phyloP scores from a whole-genome alignment of 2,888 invertebrate species.

The Athalia rosae region DNA sequence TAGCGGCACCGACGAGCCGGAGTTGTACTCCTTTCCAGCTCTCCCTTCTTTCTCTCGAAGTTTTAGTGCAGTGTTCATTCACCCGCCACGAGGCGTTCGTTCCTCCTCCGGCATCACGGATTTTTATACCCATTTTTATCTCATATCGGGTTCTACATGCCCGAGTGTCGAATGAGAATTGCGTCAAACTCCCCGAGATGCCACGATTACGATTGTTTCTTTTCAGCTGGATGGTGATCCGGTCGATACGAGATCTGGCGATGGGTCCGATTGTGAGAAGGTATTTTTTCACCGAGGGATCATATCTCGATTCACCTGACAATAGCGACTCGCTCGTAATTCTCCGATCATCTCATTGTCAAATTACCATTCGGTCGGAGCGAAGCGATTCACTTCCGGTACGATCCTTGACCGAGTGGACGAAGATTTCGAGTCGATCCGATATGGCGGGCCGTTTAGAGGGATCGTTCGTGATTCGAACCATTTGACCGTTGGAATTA shows the following conservation, averaged over 20 bases:
- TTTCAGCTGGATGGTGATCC: no score
- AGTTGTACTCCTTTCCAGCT: conserved; percentile 10
- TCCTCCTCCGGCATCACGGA: not conserved
- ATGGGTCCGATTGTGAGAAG: no score
- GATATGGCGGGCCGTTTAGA: not conserved
- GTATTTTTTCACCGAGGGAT: no score
- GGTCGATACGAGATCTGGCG: no score
- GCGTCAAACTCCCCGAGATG: not conserved
- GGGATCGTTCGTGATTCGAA: conserved; percentile 1
- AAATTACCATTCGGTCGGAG: no score
- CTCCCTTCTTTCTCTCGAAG: not conserved
- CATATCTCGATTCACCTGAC: no score
- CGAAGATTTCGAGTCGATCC: not conserved
- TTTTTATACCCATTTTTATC: conserved; percentile 37
- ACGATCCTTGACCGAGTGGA: no score
- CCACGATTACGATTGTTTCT: no score
- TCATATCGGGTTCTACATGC: conserved; percentile 22
- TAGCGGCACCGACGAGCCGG: conserved; percentile 11
- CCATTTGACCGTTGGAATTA: not conserved
- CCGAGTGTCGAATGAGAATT: conserved; percentile 17
- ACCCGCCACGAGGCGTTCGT: conserved; percentile 16
- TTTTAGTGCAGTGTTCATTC: conserved; percentile 11
- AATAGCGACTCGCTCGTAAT: no score
- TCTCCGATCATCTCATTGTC: no score
- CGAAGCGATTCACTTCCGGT: no score